Evolutionary conservation across 2,113 vertebrate species (phyloP).

Genomic region (Strix uralensis): DNA sequence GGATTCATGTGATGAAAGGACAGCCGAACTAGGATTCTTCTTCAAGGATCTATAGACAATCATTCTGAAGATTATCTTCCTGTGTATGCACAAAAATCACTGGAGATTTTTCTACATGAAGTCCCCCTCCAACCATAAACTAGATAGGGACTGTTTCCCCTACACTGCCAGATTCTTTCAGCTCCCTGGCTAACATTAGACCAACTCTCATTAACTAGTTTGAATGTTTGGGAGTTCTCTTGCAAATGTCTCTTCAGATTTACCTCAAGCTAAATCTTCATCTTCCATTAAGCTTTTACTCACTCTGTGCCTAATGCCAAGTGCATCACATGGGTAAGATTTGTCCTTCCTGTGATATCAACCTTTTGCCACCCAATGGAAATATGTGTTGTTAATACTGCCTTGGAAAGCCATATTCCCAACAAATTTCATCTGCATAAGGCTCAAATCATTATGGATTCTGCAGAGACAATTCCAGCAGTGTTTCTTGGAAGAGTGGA

Average conservation of each 20-base stretch:
- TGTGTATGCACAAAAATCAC: background rate
- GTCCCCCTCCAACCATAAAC: background rate
- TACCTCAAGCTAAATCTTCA: background rate
- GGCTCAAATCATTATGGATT: background rate
- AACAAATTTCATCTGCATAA: background rate
- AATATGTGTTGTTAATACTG: background rate
- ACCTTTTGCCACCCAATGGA: background rate
- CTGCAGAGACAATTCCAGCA: background rate
- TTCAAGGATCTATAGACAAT: background rate
- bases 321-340: background rate
- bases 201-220: background rate
- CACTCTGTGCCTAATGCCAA: background rate
- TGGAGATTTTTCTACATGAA: background rate
- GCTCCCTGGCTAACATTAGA: background rate
- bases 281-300: background rate
- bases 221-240: background rate
- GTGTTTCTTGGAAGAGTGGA: background rate
- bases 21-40: background rate
- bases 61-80: fast-evolving
- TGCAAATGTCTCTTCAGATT: background rate
- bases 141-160: background rate
- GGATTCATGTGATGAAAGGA: background rate
- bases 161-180: background rate
- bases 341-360: background rate
- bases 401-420: background rate